These are phyloP conservation scores for Clarias macrocephalus DNA, from an alignment of 2,113 vertebrate genomes.

Conservation along the genomic window DNA sequence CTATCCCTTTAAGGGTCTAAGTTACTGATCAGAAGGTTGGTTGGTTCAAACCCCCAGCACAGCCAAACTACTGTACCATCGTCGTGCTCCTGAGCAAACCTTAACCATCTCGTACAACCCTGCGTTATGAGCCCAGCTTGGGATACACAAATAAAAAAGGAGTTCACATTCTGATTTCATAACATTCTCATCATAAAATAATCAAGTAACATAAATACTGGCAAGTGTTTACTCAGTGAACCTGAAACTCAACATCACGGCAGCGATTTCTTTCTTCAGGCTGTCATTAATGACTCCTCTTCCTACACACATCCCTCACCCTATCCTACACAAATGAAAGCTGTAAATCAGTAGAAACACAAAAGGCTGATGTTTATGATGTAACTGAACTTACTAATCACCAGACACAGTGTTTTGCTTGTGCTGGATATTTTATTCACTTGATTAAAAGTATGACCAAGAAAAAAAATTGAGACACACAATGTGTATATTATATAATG, in stretches of 20 bases:
- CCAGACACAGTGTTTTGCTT: neutral
- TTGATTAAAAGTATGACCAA: neutral
- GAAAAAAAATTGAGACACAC: neutral
- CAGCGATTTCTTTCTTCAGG: slow-evolving; percentile 4
- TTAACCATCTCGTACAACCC: too few species aligned
- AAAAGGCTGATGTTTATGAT: neutral
- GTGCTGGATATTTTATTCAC: neutral
- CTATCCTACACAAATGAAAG: slow-evolving; percentile 8
- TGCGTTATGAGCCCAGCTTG: too few species aligned
- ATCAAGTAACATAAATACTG: neutral
- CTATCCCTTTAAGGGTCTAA: too few species aligned
- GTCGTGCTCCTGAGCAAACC: too few species aligned
- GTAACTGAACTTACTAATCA: neutral
- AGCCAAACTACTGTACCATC: too few species aligned
- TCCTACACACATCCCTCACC: slow-evolving; percentile 13
- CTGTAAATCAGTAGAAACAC: slow-evolving; percentile 8
- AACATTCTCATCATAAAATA: neutral
- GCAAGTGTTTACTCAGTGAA: neutral
- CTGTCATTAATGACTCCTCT: neutral
- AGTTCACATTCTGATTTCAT: too few species aligned
- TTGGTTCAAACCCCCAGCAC: too few species aligned
- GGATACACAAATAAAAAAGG: too few species aligned
- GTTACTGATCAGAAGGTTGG: too few species aligned
- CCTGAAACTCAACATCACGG: neutral
- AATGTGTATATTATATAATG: neutral